These are phyloP conservation scores for Hippocampus barbouri DNA, from an alignment of 2,113 vertebrate species.

Conservation along the genomic window DNA sequence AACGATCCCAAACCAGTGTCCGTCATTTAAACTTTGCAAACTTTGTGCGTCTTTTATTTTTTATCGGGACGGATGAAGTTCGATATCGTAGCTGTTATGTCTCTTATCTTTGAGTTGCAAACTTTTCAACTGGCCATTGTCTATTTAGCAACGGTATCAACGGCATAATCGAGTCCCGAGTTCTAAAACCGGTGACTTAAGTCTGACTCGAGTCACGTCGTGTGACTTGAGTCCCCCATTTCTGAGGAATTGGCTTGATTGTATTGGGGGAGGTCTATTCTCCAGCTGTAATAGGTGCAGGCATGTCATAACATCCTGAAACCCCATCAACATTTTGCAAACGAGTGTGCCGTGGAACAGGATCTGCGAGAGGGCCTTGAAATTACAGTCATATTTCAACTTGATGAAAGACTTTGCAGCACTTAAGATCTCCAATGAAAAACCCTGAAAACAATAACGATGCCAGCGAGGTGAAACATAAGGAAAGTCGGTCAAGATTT, in stretches of 20 bases:
- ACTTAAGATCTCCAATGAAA: slow-evolving; percentile 39
- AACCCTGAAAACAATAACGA: slow-evolving; percentile 52
- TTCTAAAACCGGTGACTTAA: background rate
- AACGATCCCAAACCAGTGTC: too few species aligned
- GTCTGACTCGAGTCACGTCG: background rate
- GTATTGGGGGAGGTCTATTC: slow-evolving; percentile 58
- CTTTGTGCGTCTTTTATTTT: too few species aligned
- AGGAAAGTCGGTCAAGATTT: slow-evolving; percentile 30
- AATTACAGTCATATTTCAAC: slow-evolving; percentile 51
- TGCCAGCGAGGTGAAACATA: slow-evolving; percentile 41
- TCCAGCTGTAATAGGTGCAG: slow-evolving; percentile 55
- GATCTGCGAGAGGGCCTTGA: slow-evolving; percentile 12
- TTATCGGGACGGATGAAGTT: too few species aligned
- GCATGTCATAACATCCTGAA: slow-evolving; percentile 65
- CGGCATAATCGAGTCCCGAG: background rate
- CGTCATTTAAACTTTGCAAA: too few species aligned
- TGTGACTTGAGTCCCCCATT: background rate
- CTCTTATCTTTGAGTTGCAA: too few species aligned
- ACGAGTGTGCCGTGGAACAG: slow-evolving; percentile 46
- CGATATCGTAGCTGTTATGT: too few species aligned
- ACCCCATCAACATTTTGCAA: slow-evolving; percentile 67
- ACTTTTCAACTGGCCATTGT: too few species aligned
- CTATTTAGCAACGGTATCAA: too few species aligned
- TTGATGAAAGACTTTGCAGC: slow-evolving; percentile 44
- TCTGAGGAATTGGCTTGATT: slow-evolving; percentile 64